These are phyloP conservation scores for Heteractis magnifica DNA, from an alignment of 92 coral and sea anemone genomes.

Conservation along the genomic window DNA sequence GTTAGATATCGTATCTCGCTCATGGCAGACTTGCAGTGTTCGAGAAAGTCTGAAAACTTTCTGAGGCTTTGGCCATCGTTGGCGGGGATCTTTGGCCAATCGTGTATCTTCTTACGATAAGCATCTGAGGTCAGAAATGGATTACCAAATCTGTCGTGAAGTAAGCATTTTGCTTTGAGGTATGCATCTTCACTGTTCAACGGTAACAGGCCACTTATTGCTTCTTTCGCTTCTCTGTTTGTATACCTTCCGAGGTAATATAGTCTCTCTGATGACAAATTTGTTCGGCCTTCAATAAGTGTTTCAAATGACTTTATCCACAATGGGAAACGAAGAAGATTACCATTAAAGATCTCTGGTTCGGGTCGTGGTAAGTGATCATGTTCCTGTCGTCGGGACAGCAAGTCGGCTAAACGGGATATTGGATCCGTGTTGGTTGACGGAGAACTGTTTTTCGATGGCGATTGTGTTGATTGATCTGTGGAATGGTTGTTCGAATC, in stretches of 20 bases:
- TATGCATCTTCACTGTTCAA: constrained; percentile 21
- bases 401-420: constrained; percentile 13
- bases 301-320: constrained; percentile 32
- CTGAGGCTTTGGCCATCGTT: constrained; percentile 34
- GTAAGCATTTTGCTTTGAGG: constrained; percentile 13
- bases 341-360: constrained; percentile 26
- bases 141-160: not conserved
- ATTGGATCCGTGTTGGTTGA: not conserved
- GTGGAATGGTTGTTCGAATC: too few relatives aligned
- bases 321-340: constrained; percentile 9
- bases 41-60: constrained; percentile 32
- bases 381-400: constrained; percentile 8
- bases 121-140: constrained; percentile 1
- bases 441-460: too few relatives aligned
- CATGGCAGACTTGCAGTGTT: constrained; percentile 33
- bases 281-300: constrained; percentile 22
- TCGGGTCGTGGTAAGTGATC: constrained; percentile 21
- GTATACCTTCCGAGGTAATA: constrained; percentile 18
- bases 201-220: constrained; percentile 18
- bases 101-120: not conserved
- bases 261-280: constrained; percentile 11
- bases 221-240: constrained; percentile 23
- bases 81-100: constrained; percentile 20
- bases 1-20: constrained; percentile 4
- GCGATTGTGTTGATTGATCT: too few relatives aligned